Conservation (phyloP, 2,113 vertebrate genomes). For the Candoia aspera region DNA sequence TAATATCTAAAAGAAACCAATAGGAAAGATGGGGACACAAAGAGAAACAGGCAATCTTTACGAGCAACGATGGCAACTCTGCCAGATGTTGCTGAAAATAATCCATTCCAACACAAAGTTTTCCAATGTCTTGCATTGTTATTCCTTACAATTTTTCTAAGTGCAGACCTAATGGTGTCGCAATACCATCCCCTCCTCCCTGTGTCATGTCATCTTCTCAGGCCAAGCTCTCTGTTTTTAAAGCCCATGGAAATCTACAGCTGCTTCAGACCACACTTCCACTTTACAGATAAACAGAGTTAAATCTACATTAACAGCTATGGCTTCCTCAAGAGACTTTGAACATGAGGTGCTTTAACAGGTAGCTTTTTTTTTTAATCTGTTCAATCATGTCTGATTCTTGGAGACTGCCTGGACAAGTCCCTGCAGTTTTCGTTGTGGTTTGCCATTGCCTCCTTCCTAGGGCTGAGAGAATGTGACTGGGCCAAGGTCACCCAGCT, state of each 20-base stretch:
- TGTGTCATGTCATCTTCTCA: neutral
- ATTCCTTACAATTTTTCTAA: conserved; percentile 27
- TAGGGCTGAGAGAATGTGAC: too few species aligned
- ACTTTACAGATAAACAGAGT: neutral
- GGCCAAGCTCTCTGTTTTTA: neutral
- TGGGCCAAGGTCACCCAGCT: too few species aligned
- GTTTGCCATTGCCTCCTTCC: too few species aligned
- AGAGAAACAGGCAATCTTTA: conserved; percentile 48
- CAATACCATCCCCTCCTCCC: neutral
- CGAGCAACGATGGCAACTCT: conserved; percentile 36
- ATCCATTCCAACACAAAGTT: conserved; percentile 24
- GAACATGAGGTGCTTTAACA: neutral
- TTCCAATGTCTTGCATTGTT: conserved; percentile 32
- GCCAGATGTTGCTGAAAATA: conserved; percentile 20
- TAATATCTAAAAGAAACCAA: conserved; percentile 46
- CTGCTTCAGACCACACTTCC: neutral
- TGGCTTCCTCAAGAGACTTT: neutral
- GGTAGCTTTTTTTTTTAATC: neutral
- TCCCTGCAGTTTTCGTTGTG: too few species aligned
- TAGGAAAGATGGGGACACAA: conserved; percentile 40
- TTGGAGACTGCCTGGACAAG: too few species aligned
- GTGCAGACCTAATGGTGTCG: conserved; percentile 22
- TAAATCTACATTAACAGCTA: neutral
- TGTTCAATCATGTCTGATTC: too few species aligned
- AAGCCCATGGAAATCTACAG: accelerated